Percentiles rank a stretch among this genome's conserved stretches.
Conservation (phyloP, 2,113 vertebrate genomes). For the Lepisosteus osseus region DNA sequence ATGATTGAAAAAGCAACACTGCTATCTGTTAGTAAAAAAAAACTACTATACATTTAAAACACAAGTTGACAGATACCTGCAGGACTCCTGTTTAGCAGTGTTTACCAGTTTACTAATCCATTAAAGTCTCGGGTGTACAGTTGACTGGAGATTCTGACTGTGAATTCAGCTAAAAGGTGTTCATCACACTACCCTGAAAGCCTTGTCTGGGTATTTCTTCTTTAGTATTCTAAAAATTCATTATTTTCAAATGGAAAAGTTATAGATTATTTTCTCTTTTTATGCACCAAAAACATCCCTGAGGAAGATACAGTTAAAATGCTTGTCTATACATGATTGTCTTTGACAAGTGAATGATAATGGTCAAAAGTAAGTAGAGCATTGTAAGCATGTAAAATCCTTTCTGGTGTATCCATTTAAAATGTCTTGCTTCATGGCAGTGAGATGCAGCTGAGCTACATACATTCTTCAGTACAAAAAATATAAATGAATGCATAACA, state of each 20-base stretch:
- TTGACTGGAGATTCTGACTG: conserved; percentile 44
- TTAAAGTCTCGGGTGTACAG: no score
- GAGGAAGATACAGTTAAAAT: conserved; percentile 76
- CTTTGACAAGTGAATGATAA: conserved; percentile 54
- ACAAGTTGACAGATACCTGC: no score
- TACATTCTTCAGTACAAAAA: no score
- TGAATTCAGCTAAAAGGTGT: conserved; percentile 61
- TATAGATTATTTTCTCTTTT: conserved; percentile 49
- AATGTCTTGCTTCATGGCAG: not conserved
- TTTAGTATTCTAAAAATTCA: conserved; percentile 46
- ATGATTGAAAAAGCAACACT: not conserved
- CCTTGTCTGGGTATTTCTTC: conserved; percentile 82
- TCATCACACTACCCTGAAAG: conserved; percentile 68
- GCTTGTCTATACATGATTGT: conserved; percentile 81
- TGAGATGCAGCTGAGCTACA: not conserved
- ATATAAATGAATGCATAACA: no score
- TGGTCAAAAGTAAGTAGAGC: not conserved
- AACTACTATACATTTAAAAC: not conserved
- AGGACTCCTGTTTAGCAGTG: no score
- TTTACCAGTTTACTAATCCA: no score
- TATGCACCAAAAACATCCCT: conserved; percentile 74
- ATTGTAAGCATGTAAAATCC: not conserved
- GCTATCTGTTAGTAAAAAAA: conserved; percentile 5
- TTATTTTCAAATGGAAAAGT: conserved; percentile 58
- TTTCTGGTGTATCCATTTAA: not conserved